Evolutionary conservation across 2,113 vertebrate species (phyloP).

Genomic region (Dipodomys merriami): DNA sequence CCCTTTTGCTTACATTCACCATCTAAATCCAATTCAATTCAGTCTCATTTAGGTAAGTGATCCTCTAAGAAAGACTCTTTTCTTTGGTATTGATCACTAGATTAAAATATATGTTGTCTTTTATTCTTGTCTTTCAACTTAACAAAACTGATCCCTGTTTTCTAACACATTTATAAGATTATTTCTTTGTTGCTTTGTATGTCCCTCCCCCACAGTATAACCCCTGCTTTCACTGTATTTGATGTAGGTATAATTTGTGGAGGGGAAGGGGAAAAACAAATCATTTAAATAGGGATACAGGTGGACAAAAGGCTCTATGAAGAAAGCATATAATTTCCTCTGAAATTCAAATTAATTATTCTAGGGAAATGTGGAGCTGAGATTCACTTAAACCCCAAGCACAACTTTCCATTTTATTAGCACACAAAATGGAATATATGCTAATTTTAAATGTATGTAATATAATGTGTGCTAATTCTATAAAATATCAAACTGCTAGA

Average conservation of each 20-base stretch:
- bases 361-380: neutral
- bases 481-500: constrained; percentile 38
- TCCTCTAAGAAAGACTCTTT: neutral
- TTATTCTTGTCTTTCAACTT: neutral
- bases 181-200: too few relatives aligned
- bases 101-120: neutral
- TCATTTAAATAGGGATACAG: too few relatives aligned
- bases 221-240: too few relatives aligned
- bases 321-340: neutral
- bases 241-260: too few relatives aligned
- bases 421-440: too few relatives aligned
- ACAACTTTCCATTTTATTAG: neutral
- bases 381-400: neutral
- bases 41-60: neutral
- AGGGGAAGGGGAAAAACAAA: too few relatives aligned
- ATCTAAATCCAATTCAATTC: neutral
- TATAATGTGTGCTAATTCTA: neutral
- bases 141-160: neutral
- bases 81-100: neutral
- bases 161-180: too few relatives aligned
- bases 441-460: neutral
- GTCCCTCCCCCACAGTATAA: too few relatives aligned
- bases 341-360: constrained; percentile 1
- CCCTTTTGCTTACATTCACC: neutral
- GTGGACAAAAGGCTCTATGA: neutral